Evolutionary conservation across 2,113 vertebrate species (phyloP), one percentile per base, ranked within the genome.

Genomic region (Petaurus breviceps): DNA sequence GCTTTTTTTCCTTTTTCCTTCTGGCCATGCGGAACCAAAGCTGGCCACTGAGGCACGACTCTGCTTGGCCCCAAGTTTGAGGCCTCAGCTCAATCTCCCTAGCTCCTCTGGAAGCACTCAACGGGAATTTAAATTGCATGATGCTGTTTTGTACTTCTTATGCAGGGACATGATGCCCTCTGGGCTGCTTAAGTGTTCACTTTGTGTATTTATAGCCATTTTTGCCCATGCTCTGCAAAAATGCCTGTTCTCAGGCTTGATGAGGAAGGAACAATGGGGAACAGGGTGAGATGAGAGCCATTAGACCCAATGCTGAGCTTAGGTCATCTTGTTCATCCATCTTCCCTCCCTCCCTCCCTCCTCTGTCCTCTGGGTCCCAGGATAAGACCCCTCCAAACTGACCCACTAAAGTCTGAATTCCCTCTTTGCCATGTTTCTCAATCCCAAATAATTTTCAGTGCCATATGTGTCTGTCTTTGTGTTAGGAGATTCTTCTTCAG

Each of bases 81-180:
- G 68, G 68, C 68, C 26, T 31, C 9, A 61, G 28, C 10, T 94
- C 52, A 47, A 25, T 77, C 54, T 55, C 0, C 0, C 90, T 90
- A 93, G 31, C 57, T 95, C 92, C 31, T 2, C 31, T 77, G 90
- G 84, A 84, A 93, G 93, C 54, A 25, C 57, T 91, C 6, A 31
- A 51, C 55, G 12, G 25, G 31, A 94, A 92, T 68, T 22, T 54
- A 0, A 8, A 91, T 51, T 95, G 51, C 25, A 24, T 84, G 61
- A 53, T n/a, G 93, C 50, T 94, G 89, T 52, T 11, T 3, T 95
- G 90, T 57, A 92, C 94, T 23, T 51, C 91, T 95, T 94, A 50
- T 46, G 4, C 50, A 54, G 89, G 95, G 94, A 95, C 93, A 95
- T 25, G 19, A 91, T 97, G 91, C 91, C 55, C n/a, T 97, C 92